Conservation (phyloP, 2,113 vertebrate species). For the Hoplias malabaricus region DNA sequence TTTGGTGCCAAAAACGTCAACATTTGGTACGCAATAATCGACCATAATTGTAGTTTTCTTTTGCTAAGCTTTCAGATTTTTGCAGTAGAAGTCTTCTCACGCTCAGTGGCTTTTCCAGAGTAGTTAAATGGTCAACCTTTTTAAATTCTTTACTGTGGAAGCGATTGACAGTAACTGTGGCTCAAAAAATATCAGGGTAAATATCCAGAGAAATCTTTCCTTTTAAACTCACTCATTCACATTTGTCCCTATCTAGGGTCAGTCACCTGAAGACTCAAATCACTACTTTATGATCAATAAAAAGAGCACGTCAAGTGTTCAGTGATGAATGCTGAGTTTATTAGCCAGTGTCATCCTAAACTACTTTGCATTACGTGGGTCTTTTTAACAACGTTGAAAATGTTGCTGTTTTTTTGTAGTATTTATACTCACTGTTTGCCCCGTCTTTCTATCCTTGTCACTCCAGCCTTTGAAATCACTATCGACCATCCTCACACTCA, state of each 20-base stretch:
- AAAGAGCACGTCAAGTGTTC: background rate
- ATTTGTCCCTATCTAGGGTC: slow-evolving; percentile 48
- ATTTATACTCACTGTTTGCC: background rate
- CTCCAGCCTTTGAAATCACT: slow-evolving; percentile 93
- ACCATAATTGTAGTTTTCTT: no score
- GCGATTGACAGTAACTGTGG: slow-evolving; percentile 1
- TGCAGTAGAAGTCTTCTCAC: no score
- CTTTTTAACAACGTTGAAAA: slow-evolving; percentile 7
- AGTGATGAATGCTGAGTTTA: slow-evolving; percentile 7
- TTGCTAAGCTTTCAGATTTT: no score
- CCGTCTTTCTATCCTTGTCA: slow-evolving; percentile 18
- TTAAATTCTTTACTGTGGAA: background rate
- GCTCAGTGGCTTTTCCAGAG: no score
- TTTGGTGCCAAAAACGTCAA: no score
- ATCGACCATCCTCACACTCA: slow-evolving; percentile 98
- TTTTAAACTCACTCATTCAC: slow-evolving; percentile 41
- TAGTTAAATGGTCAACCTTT: background rate
- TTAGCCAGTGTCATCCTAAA: background rate
- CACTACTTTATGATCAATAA: slow-evolving; percentile 29
- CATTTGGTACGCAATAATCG: no score
- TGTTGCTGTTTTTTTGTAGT: background rate
- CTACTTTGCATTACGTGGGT: background rate
- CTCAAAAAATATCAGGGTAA: slow-evolving; percentile 3
- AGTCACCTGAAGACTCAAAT: slow-evolving; percentile 47
- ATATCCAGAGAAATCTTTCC: slow-evolving; percentile 5